A percentile compares a stretch with the other conserved stretches of the same genome.
phyloP scores from a whole-genome alignment of 2,113 vertebrate species.

The Prunella himalayana region DNA sequence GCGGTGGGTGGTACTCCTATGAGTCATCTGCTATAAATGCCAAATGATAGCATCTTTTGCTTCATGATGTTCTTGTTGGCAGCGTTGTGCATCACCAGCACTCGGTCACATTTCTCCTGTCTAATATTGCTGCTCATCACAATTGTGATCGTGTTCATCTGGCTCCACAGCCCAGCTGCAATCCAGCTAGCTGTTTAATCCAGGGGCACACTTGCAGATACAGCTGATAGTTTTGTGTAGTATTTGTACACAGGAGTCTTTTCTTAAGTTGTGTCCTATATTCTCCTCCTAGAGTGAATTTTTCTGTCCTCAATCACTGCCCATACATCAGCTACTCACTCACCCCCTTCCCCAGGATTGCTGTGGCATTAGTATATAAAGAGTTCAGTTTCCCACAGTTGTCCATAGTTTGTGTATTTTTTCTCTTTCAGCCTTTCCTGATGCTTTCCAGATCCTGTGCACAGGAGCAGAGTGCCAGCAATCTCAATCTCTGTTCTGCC shows the following conservation, averaged over 20 bases:
- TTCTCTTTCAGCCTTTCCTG: constrained; percentile 8
- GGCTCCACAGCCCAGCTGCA: not conserved
- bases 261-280: not conserved
- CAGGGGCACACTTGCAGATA: not conserved
- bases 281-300: not conserved
- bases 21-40: constrained; percentile 58
- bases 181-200: not conserved
- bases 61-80: constrained; percentile 45
- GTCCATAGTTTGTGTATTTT: not conserved
- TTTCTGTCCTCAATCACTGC: not conserved
- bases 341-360: not conserved
- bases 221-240: not conserved
- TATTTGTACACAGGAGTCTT: not conserved
- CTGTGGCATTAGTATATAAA: not conserved
- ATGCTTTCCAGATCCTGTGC: constrained; percentile 35
- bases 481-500: not conserved
- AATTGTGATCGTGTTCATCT: not conserved
- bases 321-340: not conserved
- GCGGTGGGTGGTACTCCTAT: constrained; percentile 20
- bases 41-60: constrained; percentile 53
- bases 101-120: constrained; percentile 5
- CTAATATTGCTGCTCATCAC: constrained; percentile 6
- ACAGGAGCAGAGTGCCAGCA: not conserved
- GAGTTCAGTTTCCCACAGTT: constrained; percentile 36
- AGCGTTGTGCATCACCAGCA: not conserved